These are phyloP conservation scores for Callopanchax toddi DNA, from an alignment of 2,113 vertebrate species.

Conservation along the genomic window DNA sequence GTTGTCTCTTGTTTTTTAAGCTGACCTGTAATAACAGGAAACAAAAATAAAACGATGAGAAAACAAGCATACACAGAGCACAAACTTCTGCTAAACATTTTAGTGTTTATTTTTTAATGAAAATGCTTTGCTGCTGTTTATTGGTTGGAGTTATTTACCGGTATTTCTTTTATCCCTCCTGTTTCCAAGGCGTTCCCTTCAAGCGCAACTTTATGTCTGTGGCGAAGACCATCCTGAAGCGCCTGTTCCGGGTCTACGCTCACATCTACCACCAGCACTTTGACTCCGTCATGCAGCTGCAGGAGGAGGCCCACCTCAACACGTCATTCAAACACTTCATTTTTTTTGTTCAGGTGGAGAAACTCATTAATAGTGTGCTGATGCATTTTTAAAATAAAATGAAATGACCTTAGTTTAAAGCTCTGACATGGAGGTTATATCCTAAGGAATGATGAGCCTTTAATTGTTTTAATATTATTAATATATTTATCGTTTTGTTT, in stretches of 20 bases:
- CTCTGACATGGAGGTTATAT: no score
- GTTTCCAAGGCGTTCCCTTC: constrained; percentile 89
- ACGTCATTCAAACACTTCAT: constrained; percentile 99
- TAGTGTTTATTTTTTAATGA: not conserved
- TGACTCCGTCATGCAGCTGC: constrained; percentile 94
- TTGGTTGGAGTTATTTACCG: not conserved
- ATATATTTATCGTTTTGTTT: not conserved
- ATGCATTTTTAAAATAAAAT: no score
- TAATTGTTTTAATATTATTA: no score
- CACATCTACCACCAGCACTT: constrained; percentile 99
- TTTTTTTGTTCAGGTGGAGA: constrained; percentile 93
- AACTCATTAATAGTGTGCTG: no score
- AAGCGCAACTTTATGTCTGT: constrained; percentile 97
- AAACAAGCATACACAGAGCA: not conserved
- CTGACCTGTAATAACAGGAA: not conserved
- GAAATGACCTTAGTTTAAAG: no score
- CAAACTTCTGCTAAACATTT: no score
- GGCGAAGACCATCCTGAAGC: constrained; percentile 96
- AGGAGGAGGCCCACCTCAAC: constrained; percentile 97
- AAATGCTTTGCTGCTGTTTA: not conserved
- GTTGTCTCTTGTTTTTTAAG: not conserved
- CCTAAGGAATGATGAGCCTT: no score
- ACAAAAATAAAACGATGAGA: not conserved
- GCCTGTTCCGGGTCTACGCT: constrained; percentile 95
- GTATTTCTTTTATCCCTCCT: not conserved